Conservation (phyloP, 2,113 vertebrate genomes). For the Sylvia atricapilla region DNA sequence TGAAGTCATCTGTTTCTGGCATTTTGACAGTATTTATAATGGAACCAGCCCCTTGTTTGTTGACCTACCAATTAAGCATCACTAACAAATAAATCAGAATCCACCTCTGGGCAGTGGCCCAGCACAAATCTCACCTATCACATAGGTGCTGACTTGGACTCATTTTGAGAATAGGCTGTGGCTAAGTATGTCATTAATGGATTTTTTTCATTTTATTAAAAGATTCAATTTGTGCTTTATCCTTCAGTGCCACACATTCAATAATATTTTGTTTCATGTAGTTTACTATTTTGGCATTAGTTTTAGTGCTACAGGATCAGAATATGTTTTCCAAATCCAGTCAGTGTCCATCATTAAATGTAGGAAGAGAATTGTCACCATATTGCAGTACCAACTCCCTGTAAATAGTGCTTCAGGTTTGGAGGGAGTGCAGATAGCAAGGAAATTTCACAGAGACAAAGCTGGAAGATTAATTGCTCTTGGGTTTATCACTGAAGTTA, state of each 20-base stretch:
- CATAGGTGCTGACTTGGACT: neutral
- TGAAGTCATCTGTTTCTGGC: neutral
- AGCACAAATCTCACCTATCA: neutral
- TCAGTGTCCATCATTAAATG: neutral
- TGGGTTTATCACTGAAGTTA: neutral
- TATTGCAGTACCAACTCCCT: neutral
- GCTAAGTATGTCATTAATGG: neutral
- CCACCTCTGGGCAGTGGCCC: neutral
- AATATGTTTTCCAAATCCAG: neutral
- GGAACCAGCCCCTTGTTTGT: neutral
- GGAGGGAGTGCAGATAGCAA: neutral
- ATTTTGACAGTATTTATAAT: neutral
- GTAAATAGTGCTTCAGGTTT: neutral
- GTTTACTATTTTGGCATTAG: neutral
- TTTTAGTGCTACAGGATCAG: neutral
- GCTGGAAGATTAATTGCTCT: neutral
- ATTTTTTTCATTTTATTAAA: neutral
- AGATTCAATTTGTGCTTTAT: neutral
- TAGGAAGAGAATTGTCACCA: neutral
- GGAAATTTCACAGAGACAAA: neutral
- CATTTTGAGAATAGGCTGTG: neutral
- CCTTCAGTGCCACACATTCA: neutral
- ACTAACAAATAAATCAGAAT: neutral
- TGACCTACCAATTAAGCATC: neutral
- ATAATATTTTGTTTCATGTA: neutral